Evolutionary conservation across 2,888 invertebrate genomes (phyloP), one percentile per base, ranked within the genome.

Genomic region (Coenonympha arcania): DNA sequence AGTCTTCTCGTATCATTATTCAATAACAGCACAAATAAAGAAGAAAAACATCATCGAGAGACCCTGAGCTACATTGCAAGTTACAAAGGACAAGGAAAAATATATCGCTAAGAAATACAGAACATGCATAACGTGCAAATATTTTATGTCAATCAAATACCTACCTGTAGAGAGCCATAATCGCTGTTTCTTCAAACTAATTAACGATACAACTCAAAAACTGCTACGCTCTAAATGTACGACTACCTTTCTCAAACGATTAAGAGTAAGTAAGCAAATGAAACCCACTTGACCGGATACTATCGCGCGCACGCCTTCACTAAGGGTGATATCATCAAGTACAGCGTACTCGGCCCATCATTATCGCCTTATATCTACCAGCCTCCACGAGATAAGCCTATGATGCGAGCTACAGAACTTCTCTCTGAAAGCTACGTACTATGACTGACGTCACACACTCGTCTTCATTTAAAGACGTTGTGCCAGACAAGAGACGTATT

Each of bases 361-460:
- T 78, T 79, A 83, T 81, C 84, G 82, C 74, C 71, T 82, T 85
- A 80, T 84, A 85, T 83, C 64, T 78, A 74, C 75, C 70, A 71
- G 74, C 69, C 68, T 61, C 68, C 63, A 55, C 54, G 48, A 64
- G 82, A 83, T 81, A 84, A 79, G 65, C 57, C 42, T 43, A 63
- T 73, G 75, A 77, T 72, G 73, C 82, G 82, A 84, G 82, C 80
- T 82, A 78, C 82, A 76, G 65, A 66, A 83, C 84, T 75, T 72
- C 73, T 71, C 72, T 87, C 84, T 78, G 75, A 82, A 79, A 87
- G 87, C 87, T 87, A 87, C 87, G 87, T 87, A 87, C 87, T 80
- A 82, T 84, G 79, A 87, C 76, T 79, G 79, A 85, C 87, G 86
- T 83, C 73, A 71, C 61, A 62, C 49, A 65, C 62, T 62, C 66